A percentile compares a stretch with the other conserved stretches of the same genome.
Conservation (phyloP, 2,797 vertebrate species). For the Serranus cabrilla region DNA sequence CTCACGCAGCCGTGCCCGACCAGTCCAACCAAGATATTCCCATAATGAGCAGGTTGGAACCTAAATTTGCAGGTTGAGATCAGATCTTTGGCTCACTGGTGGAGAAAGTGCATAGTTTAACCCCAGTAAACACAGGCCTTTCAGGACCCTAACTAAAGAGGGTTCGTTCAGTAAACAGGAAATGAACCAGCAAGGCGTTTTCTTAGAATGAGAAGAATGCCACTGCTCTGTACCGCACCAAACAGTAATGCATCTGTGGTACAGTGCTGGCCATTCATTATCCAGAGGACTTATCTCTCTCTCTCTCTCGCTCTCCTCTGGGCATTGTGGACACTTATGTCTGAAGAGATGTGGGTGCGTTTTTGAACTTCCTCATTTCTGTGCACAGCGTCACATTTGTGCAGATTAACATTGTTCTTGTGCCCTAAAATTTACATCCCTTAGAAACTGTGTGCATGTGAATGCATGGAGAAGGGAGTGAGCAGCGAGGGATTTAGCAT, state of each 20-base stretch:
- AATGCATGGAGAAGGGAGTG: slow-evolving; percentile 2
- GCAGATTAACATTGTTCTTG: slow-evolving; percentile 33
- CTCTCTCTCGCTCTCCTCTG: slow-evolving; percentile 36
- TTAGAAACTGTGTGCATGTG: neutral
- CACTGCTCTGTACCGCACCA: slow-evolving; percentile 79
- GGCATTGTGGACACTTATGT: slow-evolving; percentile 60
- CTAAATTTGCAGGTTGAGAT: slow-evolving; percentile 87
- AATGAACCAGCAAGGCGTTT: slow-evolving; percentile 87
- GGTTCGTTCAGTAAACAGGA: slow-evolving; percentile 89
- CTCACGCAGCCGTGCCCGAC: slow-evolving; percentile 71
- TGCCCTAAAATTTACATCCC: slow-evolving; percentile 2
- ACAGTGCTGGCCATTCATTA: slow-evolving; percentile 79
- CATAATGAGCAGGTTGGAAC: slow-evolving; percentile 86
- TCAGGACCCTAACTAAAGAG: slow-evolving; percentile 80
- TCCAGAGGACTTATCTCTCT: slow-evolving; percentile 54
- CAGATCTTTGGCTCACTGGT: slow-evolving; percentile 81
- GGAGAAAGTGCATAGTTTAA: slow-evolving; percentile 84
- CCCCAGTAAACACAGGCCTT: slow-evolving; percentile 85
- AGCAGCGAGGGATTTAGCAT: slow-evolving; percentile 2
- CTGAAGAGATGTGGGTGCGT: slow-evolving; percentile 60
- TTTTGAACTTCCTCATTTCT: slow-evolving; percentile 63
- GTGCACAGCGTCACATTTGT: slow-evolving; percentile 13
- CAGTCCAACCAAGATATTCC: slow-evolving; percentile 79
- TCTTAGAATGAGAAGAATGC: slow-evolving; percentile 86
- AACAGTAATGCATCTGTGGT: slow-evolving; percentile 80